Evolutionary conservation across 2,113 vertebrate species (phyloP).

Genomic region (Connochaetes taurinus): DNA sequence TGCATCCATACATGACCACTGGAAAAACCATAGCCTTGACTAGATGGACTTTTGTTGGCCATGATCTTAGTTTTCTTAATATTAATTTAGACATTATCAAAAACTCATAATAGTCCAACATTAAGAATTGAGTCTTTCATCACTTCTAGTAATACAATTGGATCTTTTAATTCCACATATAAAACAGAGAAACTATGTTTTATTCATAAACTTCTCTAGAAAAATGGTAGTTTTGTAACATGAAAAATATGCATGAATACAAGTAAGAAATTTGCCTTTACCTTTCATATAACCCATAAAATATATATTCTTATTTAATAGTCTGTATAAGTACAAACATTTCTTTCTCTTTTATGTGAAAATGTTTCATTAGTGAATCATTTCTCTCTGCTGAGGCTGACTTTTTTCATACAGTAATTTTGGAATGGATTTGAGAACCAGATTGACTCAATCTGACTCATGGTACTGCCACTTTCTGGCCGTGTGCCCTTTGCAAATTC

Average conservation of each 20-base stretch:
- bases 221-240: not conserved
- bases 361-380: not conserved
- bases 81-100: not conserved
- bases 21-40: too few species aligned
- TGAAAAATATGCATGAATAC: not conserved
- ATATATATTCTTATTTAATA: not conserved
- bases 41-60: too few species aligned
- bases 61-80: not conserved
- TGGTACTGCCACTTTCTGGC: not conserved
- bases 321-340: not conserved
- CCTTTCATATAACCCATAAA: not conserved
- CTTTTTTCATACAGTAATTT: not conserved
- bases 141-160: not conserved
- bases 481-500: not conserved
- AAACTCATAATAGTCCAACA: not conserved
- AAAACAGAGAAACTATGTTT: not conserved
- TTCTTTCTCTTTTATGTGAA: not conserved
- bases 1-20: too few species aligned
- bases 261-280: not conserved
- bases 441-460: not conserved
- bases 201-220: not conserved
- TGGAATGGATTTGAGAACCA: not conserved
- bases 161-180: not conserved
- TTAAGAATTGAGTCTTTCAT: not conserved
- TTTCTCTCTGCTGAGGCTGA: not conserved